Base-by-base conservation (phyloP, 1,140 invertebrate species). In the Pinna nobilis region DNA sequence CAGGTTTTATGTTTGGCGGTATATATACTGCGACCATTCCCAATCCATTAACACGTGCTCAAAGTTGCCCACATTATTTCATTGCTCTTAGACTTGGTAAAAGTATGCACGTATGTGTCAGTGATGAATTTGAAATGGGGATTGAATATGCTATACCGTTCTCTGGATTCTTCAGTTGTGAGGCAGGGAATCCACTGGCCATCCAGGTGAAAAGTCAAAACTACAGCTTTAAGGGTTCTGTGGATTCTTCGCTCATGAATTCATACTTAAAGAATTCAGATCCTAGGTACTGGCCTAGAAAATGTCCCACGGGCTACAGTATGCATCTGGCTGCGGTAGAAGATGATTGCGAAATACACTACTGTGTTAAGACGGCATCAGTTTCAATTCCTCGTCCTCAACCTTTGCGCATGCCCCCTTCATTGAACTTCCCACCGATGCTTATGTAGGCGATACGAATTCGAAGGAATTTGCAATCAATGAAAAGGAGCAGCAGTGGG, bases 281-380 rank as follows among this genome's bases (percentile, higher is more conserved):
- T 59, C 1, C 18, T 59, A 20, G 30, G 20, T 35, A 59, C 33
- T 33, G 23, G 7, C n/a, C 28, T 25, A 59, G 37, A 59, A 60
- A 61, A 25, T 84, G 79, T 50, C 79, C 79, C 9, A 60, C 55
- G 1, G 82, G 79, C 35, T 82, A 66, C 75, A 82, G 73, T 47
- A 64, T 77, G 32, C 83, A 85, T 53, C 41, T 84, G 69, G 83
- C 81, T 1, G 68, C 66, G 1, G 72, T 85, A 11, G 79, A 82
- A 61, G 51, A 83, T 49, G 68, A 70, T 15, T 86, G 85, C 33
- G 72, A 82, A 51, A 79, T 86, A 49, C 64, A 84, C 47, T 85
- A 79, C 57, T 86, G 85, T 59, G 70, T 83, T 1, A 70, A 72
- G 55, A 53, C 80, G 2, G 73, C 74, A 5, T 64, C 78, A n/a